Conservation (phyloP, 2,888 invertebrate genomes). For the Microctonus aethiopoides region DNA sequence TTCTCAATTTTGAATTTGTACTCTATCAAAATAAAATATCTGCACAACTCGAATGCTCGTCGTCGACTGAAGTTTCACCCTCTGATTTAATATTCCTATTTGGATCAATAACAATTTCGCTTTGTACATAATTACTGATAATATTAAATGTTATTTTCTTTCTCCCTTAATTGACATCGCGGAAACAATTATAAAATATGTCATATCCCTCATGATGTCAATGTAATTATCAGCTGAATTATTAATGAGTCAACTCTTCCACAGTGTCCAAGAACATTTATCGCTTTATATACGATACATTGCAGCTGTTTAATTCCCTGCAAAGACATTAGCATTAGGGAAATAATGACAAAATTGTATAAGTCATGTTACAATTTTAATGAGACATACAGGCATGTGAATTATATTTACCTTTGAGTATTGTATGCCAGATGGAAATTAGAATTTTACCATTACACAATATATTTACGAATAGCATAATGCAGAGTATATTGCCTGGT, state of each 20-base stretch:
- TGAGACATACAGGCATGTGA: not conserved
- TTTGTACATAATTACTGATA: not conserved
- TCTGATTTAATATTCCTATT: not conserved
- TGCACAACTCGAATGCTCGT: not conserved
- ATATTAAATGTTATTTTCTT: not conserved
- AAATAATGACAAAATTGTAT: not conserved
- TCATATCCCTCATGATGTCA: not conserved
- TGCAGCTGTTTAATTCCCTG: not conserved
- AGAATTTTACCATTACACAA: not conserved
- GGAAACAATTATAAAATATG: not conserved
- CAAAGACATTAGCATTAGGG: not conserved
- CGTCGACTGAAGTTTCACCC: not conserved
- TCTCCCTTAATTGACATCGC: not conserved
- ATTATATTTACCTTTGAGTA: not conserved
- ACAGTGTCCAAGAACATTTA: not conserved
- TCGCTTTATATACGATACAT: no score
- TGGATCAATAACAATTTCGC: not conserved
- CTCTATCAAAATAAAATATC: no score
- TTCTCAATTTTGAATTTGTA: no score
- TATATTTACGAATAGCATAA: not conserved
- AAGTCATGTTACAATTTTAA: not conserved
- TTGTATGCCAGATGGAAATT: not conserved
- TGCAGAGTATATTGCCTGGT: slow-evolving; percentile 7
- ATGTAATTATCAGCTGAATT: not conserved
- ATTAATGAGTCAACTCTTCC: not conserved